Conservation (phyloP, 2,888 invertebrate species). For the Byasa hedistus region DNA sequence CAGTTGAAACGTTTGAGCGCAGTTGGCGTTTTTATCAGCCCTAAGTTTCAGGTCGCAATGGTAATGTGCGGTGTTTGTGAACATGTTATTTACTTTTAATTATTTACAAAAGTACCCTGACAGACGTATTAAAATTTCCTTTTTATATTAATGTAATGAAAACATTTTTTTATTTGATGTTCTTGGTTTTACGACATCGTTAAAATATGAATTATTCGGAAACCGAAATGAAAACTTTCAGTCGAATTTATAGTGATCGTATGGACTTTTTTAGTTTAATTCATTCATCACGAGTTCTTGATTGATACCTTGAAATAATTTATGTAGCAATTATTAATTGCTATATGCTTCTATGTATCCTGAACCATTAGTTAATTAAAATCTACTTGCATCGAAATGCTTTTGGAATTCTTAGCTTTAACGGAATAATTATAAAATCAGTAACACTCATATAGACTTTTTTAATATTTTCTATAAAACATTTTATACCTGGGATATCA, state of each 20-base stretch:
- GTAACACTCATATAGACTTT: too few species aligned
- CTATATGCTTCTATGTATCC: too few species aligned
- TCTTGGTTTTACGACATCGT: background rate
- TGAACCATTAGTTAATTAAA: too few species aligned
- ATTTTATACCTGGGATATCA: background rate
- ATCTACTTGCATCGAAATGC: too few species aligned
- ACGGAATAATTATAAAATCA: too few species aligned
- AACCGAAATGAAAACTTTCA: background rate
- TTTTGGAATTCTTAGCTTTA: background rate
- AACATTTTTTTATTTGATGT: background rate
- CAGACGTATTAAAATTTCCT: background rate
- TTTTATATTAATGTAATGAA: background rate
- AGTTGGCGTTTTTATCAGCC: slow-evolving; percentile 6
- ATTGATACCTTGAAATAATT: too few species aligned
- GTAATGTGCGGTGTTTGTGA: background rate
- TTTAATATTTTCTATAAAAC: background rate
- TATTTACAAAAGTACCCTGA: background rate
- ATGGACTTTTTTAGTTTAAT: too few species aligned
- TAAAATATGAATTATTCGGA: background rate
- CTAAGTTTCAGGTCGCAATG: slow-evolving; percentile 16
- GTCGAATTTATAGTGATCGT: too few species aligned
- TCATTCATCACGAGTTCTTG: too few species aligned
- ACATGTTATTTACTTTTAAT: background rate
- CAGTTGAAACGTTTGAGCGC: slow-evolving; percentile 16
- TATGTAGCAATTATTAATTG: too few species aligned